These are phyloP conservation scores for Rhinogobio ventralis DNA, from an alignment of 2,797 vertebrate species.

Conservation along the genomic window DNA sequence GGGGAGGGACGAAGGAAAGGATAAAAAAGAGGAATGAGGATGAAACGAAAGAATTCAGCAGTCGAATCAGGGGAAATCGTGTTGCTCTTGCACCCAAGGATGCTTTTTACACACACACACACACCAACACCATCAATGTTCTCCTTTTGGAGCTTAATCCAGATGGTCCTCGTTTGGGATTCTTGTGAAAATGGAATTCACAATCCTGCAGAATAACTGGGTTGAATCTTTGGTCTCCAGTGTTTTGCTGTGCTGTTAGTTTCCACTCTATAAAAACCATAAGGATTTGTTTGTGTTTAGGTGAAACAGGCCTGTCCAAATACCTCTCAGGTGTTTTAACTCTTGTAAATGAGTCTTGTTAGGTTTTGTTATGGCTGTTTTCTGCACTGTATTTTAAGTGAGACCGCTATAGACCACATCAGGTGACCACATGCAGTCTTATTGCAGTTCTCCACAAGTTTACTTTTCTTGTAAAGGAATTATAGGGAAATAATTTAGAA, in stretches of 20 bases:
- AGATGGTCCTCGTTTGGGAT: constrained; percentile 60
- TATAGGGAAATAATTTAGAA: constrained; percentile 7
- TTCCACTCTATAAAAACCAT: constrained; percentile 14
- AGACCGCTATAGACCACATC: not conserved
- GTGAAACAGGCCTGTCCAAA: constrained; percentile 13
- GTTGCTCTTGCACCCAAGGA: not conserved
- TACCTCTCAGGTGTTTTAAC: constrained; percentile 22
- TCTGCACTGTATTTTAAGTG: constrained; percentile 7
- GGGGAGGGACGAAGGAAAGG: not conserved
- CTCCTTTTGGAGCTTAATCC: constrained; percentile 41
- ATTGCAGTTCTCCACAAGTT: constrained; percentile 4
- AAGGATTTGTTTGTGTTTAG: constrained; percentile 15
- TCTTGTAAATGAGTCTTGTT: constrained; percentile 26
- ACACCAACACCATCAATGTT: constrained; percentile 4
- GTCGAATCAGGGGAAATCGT: not conserved
- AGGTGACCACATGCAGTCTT: not conserved
- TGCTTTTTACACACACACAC: constrained; percentile 4
- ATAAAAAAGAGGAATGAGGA: not conserved
- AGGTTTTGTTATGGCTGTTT: constrained; percentile 17
- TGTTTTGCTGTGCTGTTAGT: constrained; percentile 34
- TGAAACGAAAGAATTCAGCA: not conserved
- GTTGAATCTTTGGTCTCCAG: constrained; percentile 11
- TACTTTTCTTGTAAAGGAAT: constrained; percentile 33
- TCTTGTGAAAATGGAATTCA: constrained; percentile 58
- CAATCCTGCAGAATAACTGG: constrained; percentile 45